Evolutionary conservation across 2,888 invertebrate genomes (phyloP), one percentile per base, ranked within the genome.

Genomic region (Habroteleia sp.): DNA sequence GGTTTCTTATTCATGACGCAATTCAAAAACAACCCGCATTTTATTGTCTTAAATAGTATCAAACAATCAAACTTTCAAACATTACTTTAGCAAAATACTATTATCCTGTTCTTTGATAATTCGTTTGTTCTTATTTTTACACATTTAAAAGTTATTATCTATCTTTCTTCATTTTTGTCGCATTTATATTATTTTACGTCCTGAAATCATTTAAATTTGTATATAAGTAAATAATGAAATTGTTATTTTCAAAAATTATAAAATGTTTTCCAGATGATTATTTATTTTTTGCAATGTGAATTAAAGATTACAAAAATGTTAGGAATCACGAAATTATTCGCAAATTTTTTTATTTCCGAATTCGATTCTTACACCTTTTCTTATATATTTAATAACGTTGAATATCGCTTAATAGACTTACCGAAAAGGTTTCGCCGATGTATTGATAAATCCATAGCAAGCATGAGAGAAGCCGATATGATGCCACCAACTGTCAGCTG

Each of bases 341-440:
- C n/a, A n/a, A n/a, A n/a, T 20, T 52, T 35, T 52, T 17, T 35
- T 14, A 23, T 39, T 33, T 54, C 39, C 25, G 10, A 6, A 41
- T 50, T 41, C 8, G 10, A 23, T 42, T 65, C 31, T 44, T 37
- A 31, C 6, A 10, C 14, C 39, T 42, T 71, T 68, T 50, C 58
- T 71, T 62, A 79, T 81, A 84, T 84, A 85, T 85, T 86, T 86
- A 86, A 87, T 84, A 86, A 85, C 79, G 82, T 84, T 84, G 82
- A 79, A 85, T 87, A 82, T 83, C 82, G 75, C 66, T 81, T 87
- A 87, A 87, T 81, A 78, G 83, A 84, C 86, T 87, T 83, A 84
- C 80, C 80, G 80, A 77, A 81, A 84, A 84, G 82, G 87, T 86
- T 86, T 87, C 86, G 76, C 81, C 78, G 77, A 78, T 82, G 82